Evolutionary conservation across 2,797 vertebrate genomes (phyloP).

Genomic region (Falco naumanni): DNA sequence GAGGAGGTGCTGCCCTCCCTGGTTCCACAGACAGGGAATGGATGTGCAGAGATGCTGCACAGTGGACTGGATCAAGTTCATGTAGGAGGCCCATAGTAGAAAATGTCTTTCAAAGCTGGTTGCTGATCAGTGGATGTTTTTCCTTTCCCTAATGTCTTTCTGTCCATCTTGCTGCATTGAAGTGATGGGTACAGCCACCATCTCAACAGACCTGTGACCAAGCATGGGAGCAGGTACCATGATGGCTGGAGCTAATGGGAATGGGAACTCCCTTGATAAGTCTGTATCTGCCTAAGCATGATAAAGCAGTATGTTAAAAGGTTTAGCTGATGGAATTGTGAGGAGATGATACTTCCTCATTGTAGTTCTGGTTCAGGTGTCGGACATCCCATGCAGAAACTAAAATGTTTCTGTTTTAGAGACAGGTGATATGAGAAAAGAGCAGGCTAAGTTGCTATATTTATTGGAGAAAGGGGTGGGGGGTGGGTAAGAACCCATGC

Average conservation of each 20-base stretch:
- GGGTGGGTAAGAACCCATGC: not conserved
- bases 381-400: not conserved
- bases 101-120: not conserved
- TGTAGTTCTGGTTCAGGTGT: not conserved
- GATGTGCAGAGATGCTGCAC: not conserved
- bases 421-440: not conserved
- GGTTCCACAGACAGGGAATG: not conserved
- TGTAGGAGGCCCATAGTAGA: rapidly evolving
- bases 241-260: not conserved
- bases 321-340: not conserved
- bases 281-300: not conserved
- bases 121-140: not conserved
- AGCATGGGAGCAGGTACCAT: not conserved
- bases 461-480: too few relatives aligned
- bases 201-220: not conserved
- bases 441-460: not conserved
- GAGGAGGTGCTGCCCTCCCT: not conserved
- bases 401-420: not conserved
- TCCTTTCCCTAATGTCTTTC: not conserved
- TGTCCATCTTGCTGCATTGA: not conserved
- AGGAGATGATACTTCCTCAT: not conserved
- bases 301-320: not conserved
- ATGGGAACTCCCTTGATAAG: not conserved
- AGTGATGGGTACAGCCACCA: not conserved
- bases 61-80: not conserved